Evolutionary conservation across 1,140 invertebrate genomes (phyloP).

Genomic region (Papilio aristodemus): DNA sequence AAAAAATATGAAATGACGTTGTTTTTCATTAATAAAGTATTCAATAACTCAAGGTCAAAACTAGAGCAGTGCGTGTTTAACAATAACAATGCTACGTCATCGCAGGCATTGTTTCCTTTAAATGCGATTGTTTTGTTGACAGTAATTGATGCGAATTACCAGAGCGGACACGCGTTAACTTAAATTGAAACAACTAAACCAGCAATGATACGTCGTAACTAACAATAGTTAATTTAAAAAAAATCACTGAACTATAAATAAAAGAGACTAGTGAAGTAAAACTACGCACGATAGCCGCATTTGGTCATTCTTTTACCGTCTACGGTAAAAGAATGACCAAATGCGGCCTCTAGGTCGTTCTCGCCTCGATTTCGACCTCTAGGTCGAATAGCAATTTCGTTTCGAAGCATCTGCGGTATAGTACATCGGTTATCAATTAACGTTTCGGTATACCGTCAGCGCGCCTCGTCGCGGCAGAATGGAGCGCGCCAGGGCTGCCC

Average conservation of each 20-base stretch:
- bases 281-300: no score
- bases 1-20: neutral
- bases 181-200: neutral
- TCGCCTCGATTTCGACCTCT: neutral
- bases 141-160: neutral
- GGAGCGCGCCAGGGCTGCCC: neutral
- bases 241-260: no score
- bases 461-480: neutral
- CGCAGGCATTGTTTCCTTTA: constrained; percentile 3
- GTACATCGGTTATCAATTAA: constrained; percentile 5
- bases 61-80: constrained; percentile 2
- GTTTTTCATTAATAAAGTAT: neutral
- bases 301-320: no score
- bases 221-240: no score
- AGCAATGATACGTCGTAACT: no score
- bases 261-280: no score
- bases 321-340: no score
- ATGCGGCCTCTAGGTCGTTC: no score
- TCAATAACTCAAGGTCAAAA: neutral
- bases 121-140: neutral
- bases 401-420: constrained; percentile 14
- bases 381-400: constrained; percentile 12
- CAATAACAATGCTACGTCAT: neutral
- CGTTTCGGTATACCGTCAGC: neutral
- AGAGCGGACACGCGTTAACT: neutral